A percentile compares a stretch with the other conserved stretches of the same genome.
phyloP scores from a whole-genome alignment of 2,888 invertebrate species.

The Pammene aurita region DNA sequence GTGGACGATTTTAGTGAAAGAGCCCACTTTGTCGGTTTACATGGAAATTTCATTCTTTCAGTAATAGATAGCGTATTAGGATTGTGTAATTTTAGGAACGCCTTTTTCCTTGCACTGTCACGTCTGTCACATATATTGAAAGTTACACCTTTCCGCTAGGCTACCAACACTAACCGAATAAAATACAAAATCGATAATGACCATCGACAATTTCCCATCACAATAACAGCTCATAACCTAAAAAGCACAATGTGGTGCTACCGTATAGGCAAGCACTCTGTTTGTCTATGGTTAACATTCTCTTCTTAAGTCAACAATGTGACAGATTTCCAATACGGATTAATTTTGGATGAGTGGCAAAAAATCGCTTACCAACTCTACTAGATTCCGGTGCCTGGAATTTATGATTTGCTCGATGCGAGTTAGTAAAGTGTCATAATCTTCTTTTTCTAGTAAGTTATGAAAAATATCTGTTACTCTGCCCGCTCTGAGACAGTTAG shows the following conservation, averaged over 20 bases:
- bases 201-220: neutral
- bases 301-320: constrained; percentile 17
- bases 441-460: too few species aligned
- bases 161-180: too few species aligned
- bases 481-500: too few species aligned
- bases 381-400: neutral
- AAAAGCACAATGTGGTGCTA: constrained; percentile 23
- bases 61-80: too few species aligned
- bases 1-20: too few species aligned
- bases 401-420: neutral
- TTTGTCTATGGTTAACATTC: constrained; percentile 24
- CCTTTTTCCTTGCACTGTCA: too few species aligned
- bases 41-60: too few species aligned
- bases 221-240: constrained; percentile 9
- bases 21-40: too few species aligned
- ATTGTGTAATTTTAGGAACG: too few species aligned
- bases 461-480: too few species aligned
- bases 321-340: constrained; percentile 28
- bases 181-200: constrained; percentile 1
- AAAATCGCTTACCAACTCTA: neutral
- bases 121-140: too few species aligned
- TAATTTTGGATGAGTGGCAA: constrained; percentile 19
- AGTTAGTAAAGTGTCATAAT: neutral
- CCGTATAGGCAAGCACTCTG: constrained; percentile 16
- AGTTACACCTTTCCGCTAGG: too few species aligned